Base-by-base conservation (phyloP, 2,888 invertebrate genomes). In the Chymomyza fuscimana region DNA sequence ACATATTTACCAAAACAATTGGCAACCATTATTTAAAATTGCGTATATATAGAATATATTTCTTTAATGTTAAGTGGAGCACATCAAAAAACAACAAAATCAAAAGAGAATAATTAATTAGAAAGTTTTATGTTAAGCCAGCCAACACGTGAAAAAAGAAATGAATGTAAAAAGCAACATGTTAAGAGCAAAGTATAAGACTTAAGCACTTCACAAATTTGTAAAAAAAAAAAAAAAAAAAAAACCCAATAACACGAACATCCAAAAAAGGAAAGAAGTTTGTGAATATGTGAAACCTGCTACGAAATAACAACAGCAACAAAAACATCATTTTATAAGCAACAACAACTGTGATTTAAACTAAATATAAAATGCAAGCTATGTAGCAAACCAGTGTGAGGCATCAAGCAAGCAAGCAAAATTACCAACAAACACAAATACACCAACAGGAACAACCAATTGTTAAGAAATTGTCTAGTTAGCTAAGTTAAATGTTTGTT, bases 401-500 rank as follows among this genome's bases (percentile, higher is more conserved):
- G 64, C 72, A 77, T 72, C 81, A 74, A 84, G 81, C 64, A 62
- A 72, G 59, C 78, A 78, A 72, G 60, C 69, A 63, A 72, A 63
- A 63, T 61, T 65, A 75, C 73, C 64, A 68, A 69, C 70, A 67
- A 68, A 66, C 16, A 40, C 65, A 68, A 59, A 72, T 56, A 62
- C 58, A 73, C 46, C 19, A 61, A 46, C 60, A 59, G 51, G 60
- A 64, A 77, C 71, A 54, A 69, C 46, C 29, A 22, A 84, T 84
- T 81, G 82, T 83, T 86, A 82, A 87, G 76, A 80, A 85, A 85
- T 87, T 87, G 85, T 87, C 87, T 87, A 85, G 87, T 80, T 85
- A 87, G 85, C 87, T 87, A 84, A 84, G 79, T 85, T 76, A 69
- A 74, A 67, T 46, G 64, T 62, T 73, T 77, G 77, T 77, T 79